Evolutionary conservation across 2,888 invertebrate species (phyloP).

Genomic region (Candidula unifasciata): DNA sequence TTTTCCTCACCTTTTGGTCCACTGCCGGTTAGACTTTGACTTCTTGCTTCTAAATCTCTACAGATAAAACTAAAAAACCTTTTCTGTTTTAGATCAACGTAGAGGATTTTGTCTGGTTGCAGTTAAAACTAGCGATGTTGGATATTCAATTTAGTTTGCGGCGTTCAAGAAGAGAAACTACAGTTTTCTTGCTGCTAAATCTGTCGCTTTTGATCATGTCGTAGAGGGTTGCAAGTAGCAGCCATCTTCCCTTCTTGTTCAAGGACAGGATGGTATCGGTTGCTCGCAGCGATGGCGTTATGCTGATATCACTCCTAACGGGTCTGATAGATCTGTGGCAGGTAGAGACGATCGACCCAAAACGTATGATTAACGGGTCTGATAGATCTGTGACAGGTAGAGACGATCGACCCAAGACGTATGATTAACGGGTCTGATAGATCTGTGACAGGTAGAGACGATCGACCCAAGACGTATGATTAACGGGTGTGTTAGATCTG

Average conservation of each 20-base stretch:
- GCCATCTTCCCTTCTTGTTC: constrained; percentile 68
- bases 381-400: no score
- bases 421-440: no score
- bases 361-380: constrained; percentile 20
- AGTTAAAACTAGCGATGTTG: constrained; percentile 54
- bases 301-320: not conserved
- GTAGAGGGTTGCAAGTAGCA: constrained; percentile 59
- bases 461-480: no score
- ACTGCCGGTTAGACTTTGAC: not conserved
- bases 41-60: not conserved
- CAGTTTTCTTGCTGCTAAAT: constrained; percentile 17
- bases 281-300: not conserved
- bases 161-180: constrained; percentile 50
- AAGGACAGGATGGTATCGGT: constrained; percentile 61
- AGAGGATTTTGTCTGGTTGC: constrained; percentile 44
- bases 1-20: no score
- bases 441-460: no score
- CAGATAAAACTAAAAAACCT: constrained; percentile 47
- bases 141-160: constrained; percentile 55
- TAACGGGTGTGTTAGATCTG: no score
- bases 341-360: constrained; percentile 18
- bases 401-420: no score
- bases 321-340: not conserved
- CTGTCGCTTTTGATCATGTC: constrained; percentile 51
- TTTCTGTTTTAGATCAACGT: constrained; percentile 27